Evolutionary conservation across 92 coral and sea anemone genomes (phyloP), one percentile per base, ranked within the genome.

Genomic region (Heteractis magnifica): DNA sequence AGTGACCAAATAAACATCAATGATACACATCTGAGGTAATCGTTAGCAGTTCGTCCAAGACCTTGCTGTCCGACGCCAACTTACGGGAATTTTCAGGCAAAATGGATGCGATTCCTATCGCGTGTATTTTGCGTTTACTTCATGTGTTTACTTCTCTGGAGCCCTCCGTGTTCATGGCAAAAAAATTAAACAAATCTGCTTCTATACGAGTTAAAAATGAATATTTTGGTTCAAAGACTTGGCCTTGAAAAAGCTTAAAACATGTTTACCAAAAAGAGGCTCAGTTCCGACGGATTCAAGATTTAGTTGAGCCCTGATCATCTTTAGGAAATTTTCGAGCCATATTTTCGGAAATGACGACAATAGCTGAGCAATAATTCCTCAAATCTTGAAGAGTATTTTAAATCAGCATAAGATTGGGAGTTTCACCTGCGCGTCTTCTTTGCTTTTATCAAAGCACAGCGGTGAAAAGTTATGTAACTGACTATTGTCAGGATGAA

Each of bases 1-100:
- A 12, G 51, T 49, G 50, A 79, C 55, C 44, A 64, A 20, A 20
- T 56, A 79, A 13, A 79, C 41, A 50, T 79, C 83, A 5, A 79
- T 56, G 15, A 79, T 59, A 53, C 83, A 79, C 83, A 79, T 79
- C 74, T 75, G 49, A 75, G 16, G 55, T 7, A 59, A 15, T 62
- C 70, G 20, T 62, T 62, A 62, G 9, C 26, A 5, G 9, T 58
- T 5, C 6, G 64, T 58, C 7, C 14, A n/a, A 18, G 18, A 56
- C n/a, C 82, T 18, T 8, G 34, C n/a, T 53, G 26, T 52, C 68
- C 15, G 65, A n/a, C 49, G 23, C 44, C 73, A 68, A 68, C 6
- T 8, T 23, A 53, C 73, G 8, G 15, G 6, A 23, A 64, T 64
- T 64, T 64, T 68, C 5, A 10, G 5, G 0, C 9, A 20, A 23